A percentile compares a stretch with the other conserved stretches of the same genome.
Conservation (phyloP, 37 sponge, comb jelly and placozoan species). For the Ephydatia muelleri region DNA sequence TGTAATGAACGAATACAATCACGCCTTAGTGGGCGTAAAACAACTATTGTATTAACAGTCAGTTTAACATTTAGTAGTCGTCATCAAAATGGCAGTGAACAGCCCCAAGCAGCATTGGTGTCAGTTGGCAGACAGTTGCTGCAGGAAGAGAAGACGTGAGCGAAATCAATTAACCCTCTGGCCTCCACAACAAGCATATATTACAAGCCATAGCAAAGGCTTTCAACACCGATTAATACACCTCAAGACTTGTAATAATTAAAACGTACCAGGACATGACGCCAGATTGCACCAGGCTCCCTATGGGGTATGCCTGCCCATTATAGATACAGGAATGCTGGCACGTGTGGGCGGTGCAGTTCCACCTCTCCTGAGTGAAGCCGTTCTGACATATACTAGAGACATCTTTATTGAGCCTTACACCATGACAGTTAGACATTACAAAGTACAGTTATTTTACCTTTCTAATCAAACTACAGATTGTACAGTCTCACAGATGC, state of each 20-base stretch:
- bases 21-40: no score
- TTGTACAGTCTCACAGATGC: no score
- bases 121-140: constrained; percentile 60
- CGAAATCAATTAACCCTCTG: neutral
- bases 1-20: no score
- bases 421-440: neutral
- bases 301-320: constrained; percentile 34
- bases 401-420: neutral
- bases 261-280: constrained; percentile 3
- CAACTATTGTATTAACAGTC: no score
- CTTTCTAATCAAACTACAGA: no score
- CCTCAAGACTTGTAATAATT: neutral
- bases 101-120: constrained; percentile 46
- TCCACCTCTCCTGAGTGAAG: constrained; percentile 78
- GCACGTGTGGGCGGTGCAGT: constrained; percentile 64
- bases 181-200: neutral
- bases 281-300: neutral
- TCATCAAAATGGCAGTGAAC: neutral
- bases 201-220: neutral
- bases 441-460: no score
- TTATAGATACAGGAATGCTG: constrained; percentile 31
- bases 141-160: neutral
- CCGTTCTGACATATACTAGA: constrained; percentile 62
- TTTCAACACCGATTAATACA: neutral
- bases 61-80: no score